Base-by-base conservation (phyloP, 2,797 vertebrate genomes). In the Lagocephalus sceleratus region DNA sequence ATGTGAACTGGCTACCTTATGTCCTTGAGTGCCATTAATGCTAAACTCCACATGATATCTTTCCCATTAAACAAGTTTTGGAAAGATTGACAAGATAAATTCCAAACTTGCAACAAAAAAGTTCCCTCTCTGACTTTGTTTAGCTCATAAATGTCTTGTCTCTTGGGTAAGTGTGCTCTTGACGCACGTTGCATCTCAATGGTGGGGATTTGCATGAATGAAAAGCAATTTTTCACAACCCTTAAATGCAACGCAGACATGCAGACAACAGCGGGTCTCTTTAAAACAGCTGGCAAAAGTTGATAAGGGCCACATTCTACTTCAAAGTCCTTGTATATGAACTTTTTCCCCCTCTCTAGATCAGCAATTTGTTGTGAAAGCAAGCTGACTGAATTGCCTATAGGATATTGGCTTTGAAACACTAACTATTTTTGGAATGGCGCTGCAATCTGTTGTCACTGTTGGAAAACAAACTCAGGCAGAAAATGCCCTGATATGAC, bases 281-380 rank as follows among this genome's bases (percentile, higher is more conserved):
- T 85, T 68, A 63, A 69, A 79, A 77, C 86, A 84, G 79, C 86
- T 88, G 87, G 75, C 63, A 54, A 74, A 76, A 76, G 58, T 87
- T 75, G 87, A 89, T 90, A 87, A 89, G 76, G 85, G 71, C 10
- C 64, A 71, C 77, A 85, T 79, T 80, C 57, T 78, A 78, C 80
- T 78, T 88, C 78, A 87, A 87, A 87, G 85, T 78, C 72, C 63
- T 75, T 47, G 57, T 54, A 54, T 72, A 38, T 62, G 60, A 75
- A 75, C 47, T 40, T 40, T 40, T 16, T 40, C 17, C 15, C n/a
- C n/a, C 9, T 68, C 68, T 65, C 60, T 63, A 82, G 76, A 87
- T 86, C 83, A 75, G 69, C 70, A 76, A 76, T 76, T 84, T 83
- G 70, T 75, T 75, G 42, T 29, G 39, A 72, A 54, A 68, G 75